Percentiles rank a stretch among this genome's conserved stretches.
Conservation (phyloP, 1,140 invertebrate genomes). For the Ceratitis capitata region DNA sequence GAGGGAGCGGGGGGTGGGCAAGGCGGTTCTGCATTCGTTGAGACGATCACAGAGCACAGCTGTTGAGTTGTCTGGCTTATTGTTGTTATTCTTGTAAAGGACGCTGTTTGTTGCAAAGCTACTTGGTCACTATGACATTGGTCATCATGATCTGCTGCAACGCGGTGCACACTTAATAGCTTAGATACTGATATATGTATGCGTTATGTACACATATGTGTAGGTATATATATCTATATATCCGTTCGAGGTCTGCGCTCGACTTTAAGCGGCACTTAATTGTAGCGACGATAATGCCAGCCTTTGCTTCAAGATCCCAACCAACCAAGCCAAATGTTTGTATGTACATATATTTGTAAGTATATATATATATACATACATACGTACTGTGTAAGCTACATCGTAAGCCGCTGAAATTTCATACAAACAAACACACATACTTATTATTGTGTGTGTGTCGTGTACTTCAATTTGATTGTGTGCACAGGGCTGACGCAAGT, state of each 20-base stretch:
- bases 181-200: conserved; percentile 31
- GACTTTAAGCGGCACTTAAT: conserved; percentile 20
- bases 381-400: no score
- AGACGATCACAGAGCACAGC: background rate
- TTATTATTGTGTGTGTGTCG: no score
- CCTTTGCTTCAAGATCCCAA: background rate
- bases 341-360: background rate
- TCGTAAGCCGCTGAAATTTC: no score
- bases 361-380: background rate
- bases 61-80: background rate
- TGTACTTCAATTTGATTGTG: no score
- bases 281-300: background rate
- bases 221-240: no score
- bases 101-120: background rate
- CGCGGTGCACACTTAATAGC: conserved; percentile 2
- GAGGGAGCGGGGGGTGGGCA: background rate
- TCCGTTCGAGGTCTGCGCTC: background rate
- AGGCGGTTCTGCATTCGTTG: background rate
- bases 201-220: no score
- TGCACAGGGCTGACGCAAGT: conserved; percentile 35
- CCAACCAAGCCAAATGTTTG: background rate
- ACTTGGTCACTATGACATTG: background rate
- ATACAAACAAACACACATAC: no score
- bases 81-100: background rate
- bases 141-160: conserved; percentile 6